Percentiles rank a stretch among this genome's conserved stretches.
Conservation (phyloP, 2,113 vertebrate species). For the Alethe castanea region DNA sequence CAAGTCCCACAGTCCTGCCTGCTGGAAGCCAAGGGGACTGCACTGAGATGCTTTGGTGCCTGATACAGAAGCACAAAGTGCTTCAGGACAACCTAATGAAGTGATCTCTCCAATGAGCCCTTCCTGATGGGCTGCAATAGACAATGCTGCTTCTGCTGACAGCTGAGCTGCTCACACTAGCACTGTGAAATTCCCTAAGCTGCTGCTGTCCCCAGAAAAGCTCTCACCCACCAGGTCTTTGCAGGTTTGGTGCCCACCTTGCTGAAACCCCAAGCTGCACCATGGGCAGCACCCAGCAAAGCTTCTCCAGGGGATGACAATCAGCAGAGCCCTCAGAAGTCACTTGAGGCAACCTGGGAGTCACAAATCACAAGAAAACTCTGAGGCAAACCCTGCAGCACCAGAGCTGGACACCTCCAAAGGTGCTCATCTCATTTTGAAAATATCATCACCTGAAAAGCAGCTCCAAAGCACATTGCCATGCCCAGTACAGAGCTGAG, state of each 20-base stretch:
- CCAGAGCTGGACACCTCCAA: neutral
- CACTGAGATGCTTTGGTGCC: rapidly evolving
- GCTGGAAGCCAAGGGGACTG: neutral
- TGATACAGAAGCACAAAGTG: neutral
- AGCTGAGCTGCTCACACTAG: rapidly evolving
- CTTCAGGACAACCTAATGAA: neutral
- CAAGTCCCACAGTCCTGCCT: neutral
- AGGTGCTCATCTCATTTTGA: neutral
- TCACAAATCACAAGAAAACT: neutral
- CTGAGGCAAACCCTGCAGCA: rapidly evolving
- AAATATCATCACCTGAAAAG: neutral
- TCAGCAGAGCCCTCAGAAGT: neutral
- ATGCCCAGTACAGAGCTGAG: neutral
- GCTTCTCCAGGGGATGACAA: neutral
- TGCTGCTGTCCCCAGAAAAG: neutral
- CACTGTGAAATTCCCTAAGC: rapidly evolving
- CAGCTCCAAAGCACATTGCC: neutral
- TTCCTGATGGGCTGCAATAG: neutral
- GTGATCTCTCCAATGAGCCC: neutral
- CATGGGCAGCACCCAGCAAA: neutral
- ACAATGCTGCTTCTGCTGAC: rapidly evolving
- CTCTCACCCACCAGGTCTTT: neutral
- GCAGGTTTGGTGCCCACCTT: neutral
- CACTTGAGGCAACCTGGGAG: neutral
- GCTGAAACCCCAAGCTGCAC: neutral